These are phyloP conservation scores for Fulmarus glacialis DNA, from an alignment of 2,113 vertebrate genomes.

Conservation along the genomic window DNA sequence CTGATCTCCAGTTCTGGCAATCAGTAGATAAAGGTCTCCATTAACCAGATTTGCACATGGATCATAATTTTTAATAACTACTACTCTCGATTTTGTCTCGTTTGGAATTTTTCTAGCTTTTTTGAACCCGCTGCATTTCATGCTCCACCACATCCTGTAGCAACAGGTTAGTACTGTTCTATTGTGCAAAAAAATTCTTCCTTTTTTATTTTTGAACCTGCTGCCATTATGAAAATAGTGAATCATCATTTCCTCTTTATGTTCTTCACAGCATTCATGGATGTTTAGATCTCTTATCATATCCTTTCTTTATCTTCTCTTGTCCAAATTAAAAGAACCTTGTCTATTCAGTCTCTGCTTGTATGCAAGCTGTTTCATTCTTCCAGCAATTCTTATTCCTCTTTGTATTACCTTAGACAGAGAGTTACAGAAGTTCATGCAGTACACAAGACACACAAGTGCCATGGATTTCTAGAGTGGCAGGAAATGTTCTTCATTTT, in stretches of 20 bases:
- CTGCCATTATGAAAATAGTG: not conserved
- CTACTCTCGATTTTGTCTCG: not conserved
- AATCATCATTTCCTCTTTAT: conserved; percentile 30
- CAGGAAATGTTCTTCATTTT: not conserved
- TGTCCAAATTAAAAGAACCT: not conserved
- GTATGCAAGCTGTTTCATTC: not conserved
- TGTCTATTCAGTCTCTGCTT: not conserved
- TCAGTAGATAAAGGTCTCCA: not conserved
- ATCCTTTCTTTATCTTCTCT: not conserved
- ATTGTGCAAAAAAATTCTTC: not conserved
- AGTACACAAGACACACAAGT: not conserved
- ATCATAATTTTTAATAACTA: not conserved
- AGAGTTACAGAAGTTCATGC: not conserved
- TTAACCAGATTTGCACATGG: not conserved
- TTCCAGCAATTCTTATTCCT: not conserved
- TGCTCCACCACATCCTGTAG: not conserved
- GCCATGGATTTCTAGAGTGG: not conserved
- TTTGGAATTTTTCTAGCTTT: not conserved
- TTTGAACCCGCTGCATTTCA: not conserved
- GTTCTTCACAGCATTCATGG: not conserved
- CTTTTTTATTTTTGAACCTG: not conserved
- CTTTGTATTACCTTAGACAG: not conserved
- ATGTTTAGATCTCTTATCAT: conserved; percentile 1
- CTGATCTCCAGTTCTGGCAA: not conserved
- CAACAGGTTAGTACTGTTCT: not conserved